Base-by-base conservation (phyloP, 2,113 vertebrate genomes). In the Picathartes gymnocephalus region DNA sequence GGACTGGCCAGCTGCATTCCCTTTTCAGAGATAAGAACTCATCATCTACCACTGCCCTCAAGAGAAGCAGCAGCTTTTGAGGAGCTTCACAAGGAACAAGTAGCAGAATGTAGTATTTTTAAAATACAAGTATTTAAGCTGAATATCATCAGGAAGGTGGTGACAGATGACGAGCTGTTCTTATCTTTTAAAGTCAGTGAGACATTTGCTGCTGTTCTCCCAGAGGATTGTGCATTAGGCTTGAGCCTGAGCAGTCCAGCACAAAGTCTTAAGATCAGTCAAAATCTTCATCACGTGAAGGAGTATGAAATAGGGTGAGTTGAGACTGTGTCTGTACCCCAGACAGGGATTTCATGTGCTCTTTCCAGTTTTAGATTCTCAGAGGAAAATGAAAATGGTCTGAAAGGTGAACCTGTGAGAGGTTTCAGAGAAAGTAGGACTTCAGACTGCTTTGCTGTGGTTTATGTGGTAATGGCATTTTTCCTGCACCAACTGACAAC, bases 181-280 rank as follows among this genome's bases (percentile, higher is more conserved):
- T 89, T 4, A 0, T 51, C 24, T 78, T 71, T 40, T n/a, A 17
- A 56, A 91, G 35, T 48, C 69, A 44, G 7, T 40, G n/a, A 23
- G 53, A 91, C 48, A 25, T 71, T 68, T 76, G 27, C 53, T 93
- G 61, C 50, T 60, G 24, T 64, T 92, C 30, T 89, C 60, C 31
- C 60, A 51, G 17, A 27, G 58, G 3, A 45, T 17, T 0, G 0
- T 72, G 22, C 3, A 3, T 69, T 56, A 79, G 44, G 24, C 31
- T 44, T 54, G 44, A 74, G 27, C 39, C 61, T 80, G 76, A 68
- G 61, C 35, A 82, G 47, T 47, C 22, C 33, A 33, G 18, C 62
- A 27, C 4, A 1, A 48, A 35, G 78, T 81, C 44, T 2, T 4
- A 23, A 74, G 44, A 37, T 30, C 12, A 44, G 28, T n/a, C 22